A percentile compares a stretch with the other conserved stretches of the same genome.
These are phyloP conservation scores for Sarcophaga carnaria DNA, from an alignment of 2,888 invertebrate genomes.

Conservation along the genomic window DNA sequence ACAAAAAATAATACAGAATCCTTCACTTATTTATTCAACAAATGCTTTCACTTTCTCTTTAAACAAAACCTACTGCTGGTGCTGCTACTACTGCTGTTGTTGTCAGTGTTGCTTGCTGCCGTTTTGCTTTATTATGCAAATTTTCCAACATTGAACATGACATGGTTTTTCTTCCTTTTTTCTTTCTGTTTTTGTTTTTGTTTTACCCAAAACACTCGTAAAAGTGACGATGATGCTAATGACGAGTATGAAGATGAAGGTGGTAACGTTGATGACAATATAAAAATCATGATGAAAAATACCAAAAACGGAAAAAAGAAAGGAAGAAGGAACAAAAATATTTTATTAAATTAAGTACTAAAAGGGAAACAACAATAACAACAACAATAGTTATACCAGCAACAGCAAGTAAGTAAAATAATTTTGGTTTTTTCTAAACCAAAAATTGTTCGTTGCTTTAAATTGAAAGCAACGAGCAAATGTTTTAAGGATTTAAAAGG, in stretches of 20 bases:
- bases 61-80: neutral
- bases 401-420: neutral
- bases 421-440: slow-evolving; percentile 12
- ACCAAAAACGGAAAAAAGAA: neutral
- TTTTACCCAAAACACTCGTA: slow-evolving; percentile 13
- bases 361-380: neutral
- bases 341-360: slow-evolving; percentile 15
- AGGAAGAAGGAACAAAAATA: neutral
- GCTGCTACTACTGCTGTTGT: neutral
- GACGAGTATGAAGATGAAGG: slow-evolving; percentile 6
- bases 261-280: neutral
- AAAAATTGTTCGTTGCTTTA: neutral
- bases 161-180: neutral
- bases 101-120: neutral
- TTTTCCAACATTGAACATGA: slow-evolving; percentile 36
- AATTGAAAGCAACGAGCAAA: neutral
- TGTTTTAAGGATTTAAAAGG: slow-evolving; percentile 9
- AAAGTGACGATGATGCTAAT: neutral
- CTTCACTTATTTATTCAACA: slow-evolving; percentile 20
- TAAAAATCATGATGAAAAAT: neutral
- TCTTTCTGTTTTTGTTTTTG: neutral
- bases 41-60: slow-evolving; percentile 16
- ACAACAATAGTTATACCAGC: neutral
- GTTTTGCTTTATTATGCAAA: slow-evolving; percentile 30
- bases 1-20: neutral